Percentiles rank a stretch among this genome's conserved stretches.
Conservation (phyloP, 1,140 invertebrate genomes). For the Adelges cooleyi region DNA sequence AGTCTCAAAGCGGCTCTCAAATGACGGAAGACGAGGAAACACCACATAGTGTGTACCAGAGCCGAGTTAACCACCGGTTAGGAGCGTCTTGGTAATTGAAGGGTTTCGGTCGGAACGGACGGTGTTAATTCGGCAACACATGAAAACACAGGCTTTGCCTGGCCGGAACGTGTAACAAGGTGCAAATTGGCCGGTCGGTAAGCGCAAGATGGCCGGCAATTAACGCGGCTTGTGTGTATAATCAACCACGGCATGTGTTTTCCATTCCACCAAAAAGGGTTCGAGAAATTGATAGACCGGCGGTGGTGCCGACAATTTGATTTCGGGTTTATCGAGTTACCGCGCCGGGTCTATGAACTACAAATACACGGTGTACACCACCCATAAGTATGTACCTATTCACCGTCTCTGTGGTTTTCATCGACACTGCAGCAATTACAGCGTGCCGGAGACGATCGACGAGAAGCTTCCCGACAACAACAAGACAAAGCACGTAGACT, state of each 20-base stretch:
- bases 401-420: too few relatives aligned
- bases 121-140: conserved; percentile 11
- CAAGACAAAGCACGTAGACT: too few relatives aligned
- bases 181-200: conserved; percentile 11
- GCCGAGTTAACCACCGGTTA: not conserved
- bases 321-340: not conserved
- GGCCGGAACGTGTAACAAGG: conserved; percentile 16
- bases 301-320: not conserved
- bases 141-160: not conserved
- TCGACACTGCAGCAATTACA: too few relatives aligned
- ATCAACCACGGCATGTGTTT: not conserved
- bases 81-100: not conserved
- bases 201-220: not conserved
- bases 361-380: too few relatives aligned
- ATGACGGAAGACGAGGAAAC: too few relatives aligned
- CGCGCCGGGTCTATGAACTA: too few relatives aligned
- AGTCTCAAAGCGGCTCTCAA: too few relatives aligned
- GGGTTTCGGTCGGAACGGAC: not conserved
- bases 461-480: too few relatives aligned
- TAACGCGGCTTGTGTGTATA: not conserved
- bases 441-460: too few relatives aligned
- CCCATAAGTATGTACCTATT: too few relatives aligned
- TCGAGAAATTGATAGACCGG: too few relatives aligned
- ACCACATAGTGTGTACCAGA: not conserved
- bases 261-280: too few relatives aligned